Base-by-base conservation (phyloP, 2,797 vertebrate species). In the Lycodopsis pacificus region DNA sequence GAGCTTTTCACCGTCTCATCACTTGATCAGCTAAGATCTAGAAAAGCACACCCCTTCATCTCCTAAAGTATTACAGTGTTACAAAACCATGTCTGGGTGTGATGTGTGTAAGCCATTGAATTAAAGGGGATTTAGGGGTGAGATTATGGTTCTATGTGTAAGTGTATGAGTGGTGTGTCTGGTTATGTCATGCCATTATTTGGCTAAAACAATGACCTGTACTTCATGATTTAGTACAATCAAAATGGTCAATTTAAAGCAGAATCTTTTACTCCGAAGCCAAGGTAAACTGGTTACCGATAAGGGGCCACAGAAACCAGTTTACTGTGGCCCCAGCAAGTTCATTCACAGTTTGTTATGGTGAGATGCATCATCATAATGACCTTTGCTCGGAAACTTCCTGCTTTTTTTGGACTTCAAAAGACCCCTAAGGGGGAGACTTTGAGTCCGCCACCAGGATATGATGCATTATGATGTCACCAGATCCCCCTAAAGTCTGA, bases 391-490 rank as follows among this genome's bases (percentile, higher is more conserved):
- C 46, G 25, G 61, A 73, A 38, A 69, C 73, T 75, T 86, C 83
- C 86, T 86, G 76, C 73, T 32, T 82, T 78, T 68, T 80, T 68
- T 69, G 19, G 32, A 82, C 79, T 84, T 85, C 70, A 85, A 80
- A 85, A 46, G 51, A 54, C 42, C 13, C 63, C 75, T 32, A 2
- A 9, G 71, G 57, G 76, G 62, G 19, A 34, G 20, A 63, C 38
- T 4, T 48, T 48, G 27, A 83, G 54, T 71, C 82, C 67, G 36
- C 77, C 71, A 84, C 49, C 79, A 87, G 87, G 86, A 88, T 84
- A 69, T 88, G 90, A 87, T 82, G 81, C 79, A 72, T n/a, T 44
- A 62, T 76, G 71, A 84, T 79, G 82, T 84, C 88, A 89, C 74
- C 62, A 77, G 56, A 66, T 71, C 59, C n/a, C n/a, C 66, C 44